Percentiles rank a stretch among this genome's conserved stretches.
phyloP scores from a whole-genome alignment of 2,113 vertebrate species.

The Elachura formosa region DNA sequence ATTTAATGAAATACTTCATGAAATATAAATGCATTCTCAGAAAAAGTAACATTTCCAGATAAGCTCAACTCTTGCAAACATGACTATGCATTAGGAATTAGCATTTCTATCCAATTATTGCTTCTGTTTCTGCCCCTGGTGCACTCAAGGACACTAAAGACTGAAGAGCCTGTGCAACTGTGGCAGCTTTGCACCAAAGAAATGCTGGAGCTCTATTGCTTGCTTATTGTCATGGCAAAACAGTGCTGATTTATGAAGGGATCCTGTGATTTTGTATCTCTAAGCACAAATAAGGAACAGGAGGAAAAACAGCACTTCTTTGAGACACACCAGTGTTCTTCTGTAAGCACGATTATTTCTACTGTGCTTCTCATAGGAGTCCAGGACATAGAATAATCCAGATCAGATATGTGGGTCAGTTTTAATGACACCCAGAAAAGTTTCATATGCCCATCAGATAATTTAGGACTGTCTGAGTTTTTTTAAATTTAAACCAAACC shows the following conservation, averaged over 20 bases:
- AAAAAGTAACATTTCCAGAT: neutral
- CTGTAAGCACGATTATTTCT: neutral
- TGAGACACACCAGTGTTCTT: neutral
- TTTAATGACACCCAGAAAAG: neutral
- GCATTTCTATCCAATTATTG: neutral
- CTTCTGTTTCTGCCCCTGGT: neutral
- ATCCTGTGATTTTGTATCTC: neutral
- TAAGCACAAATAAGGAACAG: neutral
- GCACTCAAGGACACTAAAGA: rapidly evolving
- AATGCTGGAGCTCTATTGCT: neutral
- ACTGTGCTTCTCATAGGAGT: neutral
- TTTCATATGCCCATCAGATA: neutral
- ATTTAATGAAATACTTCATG: neutral
- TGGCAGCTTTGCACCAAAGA: neutral
- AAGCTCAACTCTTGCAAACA: neutral
- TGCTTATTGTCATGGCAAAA: neutral
- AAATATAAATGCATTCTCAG: neutral
- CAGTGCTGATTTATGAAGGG: neutral
- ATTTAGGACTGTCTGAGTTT: neutral
- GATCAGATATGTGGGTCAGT: neutral
- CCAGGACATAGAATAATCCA: neutral
- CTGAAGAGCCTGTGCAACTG: rapidly evolving
- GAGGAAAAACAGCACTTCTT: neutral
- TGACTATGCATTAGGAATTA: neutral
- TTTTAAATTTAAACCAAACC: neutral